Base-by-base conservation (phyloP, 2,113 vertebrate species). In the Amphiprion percula region DNA sequence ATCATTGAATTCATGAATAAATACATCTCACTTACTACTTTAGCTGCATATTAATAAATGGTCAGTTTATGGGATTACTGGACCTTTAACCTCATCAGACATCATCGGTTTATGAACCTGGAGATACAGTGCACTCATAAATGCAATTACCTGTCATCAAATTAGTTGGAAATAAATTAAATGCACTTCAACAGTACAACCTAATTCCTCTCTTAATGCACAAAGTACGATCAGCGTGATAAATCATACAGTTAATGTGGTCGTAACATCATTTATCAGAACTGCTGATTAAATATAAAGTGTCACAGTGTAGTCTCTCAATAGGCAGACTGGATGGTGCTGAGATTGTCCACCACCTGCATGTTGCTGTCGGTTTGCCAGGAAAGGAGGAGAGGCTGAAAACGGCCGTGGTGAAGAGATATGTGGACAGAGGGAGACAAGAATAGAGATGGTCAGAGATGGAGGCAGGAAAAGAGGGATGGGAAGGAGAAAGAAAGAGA, bases 1-100 rank as follows among this genome's bases (percentile, higher is more conserved):
- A 14, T 59, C 23, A 15, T 6, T 54, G 24, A 23, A 33, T 16
- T 30, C 54, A 55, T 55, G 37, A 49, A 64, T 59, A 44, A 64
- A 71, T 50, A 39, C 5, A 30, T 23, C 5, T 54, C 24, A 39
- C 7, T 8, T 24, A 26, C 26, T 33, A 50, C 47, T 56, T 39
- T 19, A 21, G 53, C 17, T 56, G 39, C 2, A 52, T 68, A 24
- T 28, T 23, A 21, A 63, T n/a, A 68, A 55, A 67, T 2, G 46
- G 53, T 58, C 53, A 12, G 46, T 56, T 50, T 33, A 50, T 53
- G 28, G 3, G 5, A 65, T 74, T 55, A 77, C 23, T 3, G 37
- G 15, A 10, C 26, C 49, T 79, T 73, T 37, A 23, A 59, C 49
- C 58, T 64, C 69, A 65, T 78, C 53, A 7, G 30, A 69, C 74